Base-by-base conservation (phyloP, 1,140 invertebrate genomes). In the Sarcophaga peregrina region DNA sequence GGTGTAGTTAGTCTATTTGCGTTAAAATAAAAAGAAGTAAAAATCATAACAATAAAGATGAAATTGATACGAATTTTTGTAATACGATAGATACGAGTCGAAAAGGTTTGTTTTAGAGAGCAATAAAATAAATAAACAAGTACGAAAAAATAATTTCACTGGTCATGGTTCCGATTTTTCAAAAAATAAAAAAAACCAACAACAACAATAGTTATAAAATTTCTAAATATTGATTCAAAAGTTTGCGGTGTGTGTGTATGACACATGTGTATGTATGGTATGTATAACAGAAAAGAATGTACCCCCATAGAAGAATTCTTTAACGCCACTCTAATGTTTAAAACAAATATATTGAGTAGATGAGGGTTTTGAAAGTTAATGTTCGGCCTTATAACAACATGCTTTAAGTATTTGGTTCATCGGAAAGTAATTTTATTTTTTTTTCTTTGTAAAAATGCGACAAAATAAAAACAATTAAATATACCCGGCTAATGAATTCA, bases 91-190 rank as follows among this genome's bases (percentile, higher is more conserved):
- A 68, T 9, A 52, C n/a, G 62, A 0, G 62, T 5, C 17, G 62
- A 68, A n/a, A 68, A 25, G n/a, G 13, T 37, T 37, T 37, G 4
- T 37, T 37, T 58, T 58, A 20, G 17, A 68, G 25, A 37, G 62
- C n/a, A 58, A 58, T 58, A 58, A 20, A 62, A 68, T 68, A 20
- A 62, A 68, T 68, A 25, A 68, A 68, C 62, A 68, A 68, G 62
- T 68, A 37, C 25, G 25, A 37, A 2, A 20, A 68, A 68, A 68
- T 68, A 68, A 68, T 68, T 68, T 68, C 62, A 68, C 62, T 68
- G 62, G 62, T 68, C 62, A 68, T 68, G 62, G 62, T 68, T 68
- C n/a, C 62, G 62, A 68, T 68, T 68, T 68, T 52, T 68, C 10
- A 68, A 68, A 68, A 68, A 10, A 25, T 1, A 15, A 62, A 1